Evolutionary conservation across 2,113 vertebrate genomes (phyloP), one percentile per base, ranked within the genome.

Genomic region (Reinhardtius hippoglossoides): DNA sequence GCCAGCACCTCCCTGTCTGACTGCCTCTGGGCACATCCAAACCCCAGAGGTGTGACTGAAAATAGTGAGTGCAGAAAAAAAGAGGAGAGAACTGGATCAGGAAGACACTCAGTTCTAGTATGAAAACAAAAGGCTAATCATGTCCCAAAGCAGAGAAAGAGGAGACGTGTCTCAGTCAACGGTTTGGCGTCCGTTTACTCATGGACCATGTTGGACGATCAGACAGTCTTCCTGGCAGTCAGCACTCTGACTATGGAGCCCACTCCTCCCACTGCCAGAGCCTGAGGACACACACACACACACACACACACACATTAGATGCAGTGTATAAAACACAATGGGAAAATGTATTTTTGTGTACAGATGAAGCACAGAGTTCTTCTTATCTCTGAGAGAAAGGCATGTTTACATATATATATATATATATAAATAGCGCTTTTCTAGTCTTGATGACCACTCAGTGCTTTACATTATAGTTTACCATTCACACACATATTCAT

Each of bases 171-270:
- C 55, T 62, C 60, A 26, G 46, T 26, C 0, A 26, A 75, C 74
- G 8, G 71, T 55, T 44, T 6, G 58, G 9, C 21, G 8, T n/a
- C 50, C 50, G 50, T 54, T 54, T 54, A 54, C 50, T 9, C 50
- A 12, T 31, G 63, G 58, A 57, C 24, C 46, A 42, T 60, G 64
- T 15, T 20, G 9, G 20, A 40, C 2, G 9, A 37, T 90, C 86
- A 99, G 84, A 99, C 96, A 0, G 97, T 98, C 89, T 97, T 98
- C 89, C 97, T 95, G 78, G 97, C 97, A n/a, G 97, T 99, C 91
- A 99, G 88, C 56, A 98, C 97, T 0, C 97, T 91, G 16, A 98
- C 96, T 1, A 99, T 98, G 77, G 95, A 97, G 27, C 97, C 97
- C 0, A 98, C 96, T 42, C 97, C 97, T 81, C 97, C 97, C 4